These are phyloP conservation scores for Agrypnia vestita DNA, from an alignment of 1,140 invertebrate genomes.

Conservation along the genomic window DNA sequence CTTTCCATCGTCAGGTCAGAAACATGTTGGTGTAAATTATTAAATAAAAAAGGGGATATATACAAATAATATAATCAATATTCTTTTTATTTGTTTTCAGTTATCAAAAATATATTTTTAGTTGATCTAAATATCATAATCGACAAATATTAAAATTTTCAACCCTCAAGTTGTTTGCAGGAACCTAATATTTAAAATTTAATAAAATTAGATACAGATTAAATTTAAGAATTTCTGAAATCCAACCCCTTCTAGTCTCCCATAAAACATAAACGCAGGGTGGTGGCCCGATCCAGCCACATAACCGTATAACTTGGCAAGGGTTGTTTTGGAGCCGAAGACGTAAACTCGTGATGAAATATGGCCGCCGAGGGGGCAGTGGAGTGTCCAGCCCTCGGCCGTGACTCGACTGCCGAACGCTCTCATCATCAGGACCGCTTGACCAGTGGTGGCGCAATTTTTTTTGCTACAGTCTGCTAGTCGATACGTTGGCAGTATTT, in stretches of 20 bases:
- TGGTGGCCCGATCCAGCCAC: neutral
- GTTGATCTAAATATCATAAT: too few relatives aligned
- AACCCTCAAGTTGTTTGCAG: too few relatives aligned
- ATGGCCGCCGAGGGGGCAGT: constrained; percentile 27
- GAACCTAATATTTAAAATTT: too few relatives aligned
- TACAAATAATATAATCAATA: too few relatives aligned
- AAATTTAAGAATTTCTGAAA: too few relatives aligned
- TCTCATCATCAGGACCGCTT: constrained; percentile 15
- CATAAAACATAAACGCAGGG: constrained; percentile 35
- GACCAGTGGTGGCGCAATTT: constrained; percentile 20
- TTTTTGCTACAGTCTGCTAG: neutral
- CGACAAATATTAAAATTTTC: too few relatives aligned
- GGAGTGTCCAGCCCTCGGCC: constrained; percentile 22
- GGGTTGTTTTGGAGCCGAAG: neutral
- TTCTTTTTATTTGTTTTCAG: too few relatives aligned
- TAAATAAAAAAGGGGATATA: too few relatives aligned
- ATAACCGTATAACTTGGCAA: neutral
- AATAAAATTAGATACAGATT: too few relatives aligned
- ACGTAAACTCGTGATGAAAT: constrained; percentile 45
- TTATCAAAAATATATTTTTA: too few relatives aligned
- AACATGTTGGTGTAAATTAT: too few relatives aligned
- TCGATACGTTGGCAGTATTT: neutral
- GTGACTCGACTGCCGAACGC: constrained; percentile 19
- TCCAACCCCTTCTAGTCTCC: neutral
- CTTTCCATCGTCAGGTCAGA: too few relatives aligned